Evolutionary conservation across 2,888 invertebrate species (phyloP), one percentile per base, ranked within the genome.

Genomic region (Drosophila helvetica): DNA sequence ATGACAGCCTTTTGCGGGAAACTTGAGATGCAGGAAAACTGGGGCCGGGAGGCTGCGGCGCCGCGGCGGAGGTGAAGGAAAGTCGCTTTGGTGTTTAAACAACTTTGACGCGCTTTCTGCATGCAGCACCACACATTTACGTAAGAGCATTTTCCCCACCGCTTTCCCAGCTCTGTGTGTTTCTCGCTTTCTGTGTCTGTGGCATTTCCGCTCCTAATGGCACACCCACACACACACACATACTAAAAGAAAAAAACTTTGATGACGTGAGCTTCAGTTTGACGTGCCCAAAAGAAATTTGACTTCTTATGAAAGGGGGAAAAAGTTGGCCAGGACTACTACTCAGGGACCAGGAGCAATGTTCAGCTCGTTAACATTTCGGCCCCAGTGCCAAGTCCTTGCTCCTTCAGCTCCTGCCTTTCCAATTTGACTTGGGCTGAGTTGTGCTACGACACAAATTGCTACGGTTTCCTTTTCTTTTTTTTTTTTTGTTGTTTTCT

Each of bases 61-160:
- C 3, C 3, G 10, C 3, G 2, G 38, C 2, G n/a, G 38, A 6
- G 38, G 6, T 6, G 38, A 15, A 7, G 38, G 6, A 38, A 64
- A 47, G 62, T 47, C 43, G 73, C 77, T 70, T 57, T 74, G 84
- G 74, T 75, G 84, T 83, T 86, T 82, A 88, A 88, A 82, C 86
- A 82, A 88, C 88, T 83, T 86, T 83, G 88, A 79, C 88, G 86
- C 80, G 71, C 73, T 74, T 74, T 73, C 58, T 65, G 42, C 74
- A 70, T 69, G 17, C 19, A 50, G 10, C 10, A 18, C 12, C 17
- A 30, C 38, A 43, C 15, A 19, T 45, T 33, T 15, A 19, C 38
- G 58, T 46, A 58, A 46, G 64, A 56, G 55, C 47, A 43, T 47
- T 33, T 61, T 43, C 17, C 42, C 2, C 38, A 33, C 5, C 33